Percentiles rank a stretch among this genome's conserved stretches.
Evolutionary conservation across 2,888 invertebrate genomes (phyloP).

Genomic region (Eilema depressum): DNA sequence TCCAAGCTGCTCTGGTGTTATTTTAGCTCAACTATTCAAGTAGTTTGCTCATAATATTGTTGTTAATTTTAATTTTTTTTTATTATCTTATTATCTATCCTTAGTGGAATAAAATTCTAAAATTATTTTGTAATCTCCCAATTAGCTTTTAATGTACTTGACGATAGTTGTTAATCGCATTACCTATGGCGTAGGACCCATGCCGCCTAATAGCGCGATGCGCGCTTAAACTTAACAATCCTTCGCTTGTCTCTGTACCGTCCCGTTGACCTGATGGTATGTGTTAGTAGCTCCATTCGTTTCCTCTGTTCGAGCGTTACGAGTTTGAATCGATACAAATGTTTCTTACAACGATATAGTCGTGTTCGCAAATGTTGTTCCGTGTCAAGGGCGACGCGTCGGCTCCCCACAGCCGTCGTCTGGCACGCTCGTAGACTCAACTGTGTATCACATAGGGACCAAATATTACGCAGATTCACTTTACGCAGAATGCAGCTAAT

Average conservation of each 20-base stretch:
- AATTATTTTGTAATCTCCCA: constrained; percentile 76
- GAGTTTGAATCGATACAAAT: constrained; percentile 31
- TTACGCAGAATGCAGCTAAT: constrained; percentile 39
- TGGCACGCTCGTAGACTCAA: constrained; percentile 55
- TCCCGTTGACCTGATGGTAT: constrained; percentile 33
- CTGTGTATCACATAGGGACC: constrained; percentile 70
- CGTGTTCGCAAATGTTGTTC: constrained; percentile 27
- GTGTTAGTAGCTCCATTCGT: constrained; percentile 47
- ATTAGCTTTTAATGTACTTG: constrained; percentile 74
- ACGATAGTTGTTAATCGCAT: constrained; percentile 66
- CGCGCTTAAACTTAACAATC: constrained; percentile 50
- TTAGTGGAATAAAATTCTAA: constrained; percentile 74
- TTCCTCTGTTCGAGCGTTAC: constrained; percentile 31
- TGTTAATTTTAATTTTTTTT: constrained; percentile 79
- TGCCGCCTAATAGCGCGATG: constrained; percentile 64
- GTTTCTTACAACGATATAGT: constrained; percentile 35
- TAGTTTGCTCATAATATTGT: constrained; percentile 85
- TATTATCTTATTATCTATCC: constrained; percentile 68
- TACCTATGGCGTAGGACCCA: constrained; percentile 61
- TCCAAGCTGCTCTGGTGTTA: constrained; percentile 86
- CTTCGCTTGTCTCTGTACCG: constrained; percentile 48
- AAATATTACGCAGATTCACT: constrained; percentile 57
- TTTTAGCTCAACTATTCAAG: constrained; percentile 85
- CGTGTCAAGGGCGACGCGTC: constrained; percentile 46
- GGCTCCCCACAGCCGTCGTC: constrained; percentile 15